A percentile compares a stretch with the other conserved stretches of the same genome.
phyloP scores from a whole-genome alignment of 2,113 vertebrate species.

The Synodontis membranacea region DNA sequence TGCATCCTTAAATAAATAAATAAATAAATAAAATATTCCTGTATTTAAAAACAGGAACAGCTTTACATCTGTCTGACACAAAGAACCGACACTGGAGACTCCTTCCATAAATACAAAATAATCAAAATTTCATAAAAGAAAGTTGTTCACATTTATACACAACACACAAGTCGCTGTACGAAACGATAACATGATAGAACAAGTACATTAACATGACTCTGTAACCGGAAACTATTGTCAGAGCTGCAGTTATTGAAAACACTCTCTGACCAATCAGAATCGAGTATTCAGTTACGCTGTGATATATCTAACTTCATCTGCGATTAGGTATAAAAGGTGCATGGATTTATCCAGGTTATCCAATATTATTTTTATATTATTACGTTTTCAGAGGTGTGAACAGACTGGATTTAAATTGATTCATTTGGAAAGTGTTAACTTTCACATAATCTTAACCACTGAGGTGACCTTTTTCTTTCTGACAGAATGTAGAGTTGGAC shows the following conservation, averaged over 20 bases:
- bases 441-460: background rate
- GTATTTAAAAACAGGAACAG: background rate
- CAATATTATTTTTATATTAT: background rate
- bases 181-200: background rate
- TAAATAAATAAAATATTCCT: no score
- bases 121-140: no score
- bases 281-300: background rate
- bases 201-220: background rate
- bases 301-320: background rate
- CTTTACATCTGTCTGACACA: background rate
- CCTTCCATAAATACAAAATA: background rate
- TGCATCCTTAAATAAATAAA: no score
- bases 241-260: background rate
- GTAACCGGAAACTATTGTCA: background rate
- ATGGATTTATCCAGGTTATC: background rate
- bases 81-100: background rate
- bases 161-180: background rate
- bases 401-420: background rate
- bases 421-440: background rate
- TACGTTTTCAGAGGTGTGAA: background rate
- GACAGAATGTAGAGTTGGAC: slow-evolving; percentile 84
- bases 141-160: background rate
- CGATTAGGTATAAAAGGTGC: background rate
- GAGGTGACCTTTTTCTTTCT: background rate
- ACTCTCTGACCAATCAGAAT: background rate